Evolutionary conservation across 1,140 invertebrate genomes (phyloP).

Genomic region (Ostrea denselamellosa): DNA sequence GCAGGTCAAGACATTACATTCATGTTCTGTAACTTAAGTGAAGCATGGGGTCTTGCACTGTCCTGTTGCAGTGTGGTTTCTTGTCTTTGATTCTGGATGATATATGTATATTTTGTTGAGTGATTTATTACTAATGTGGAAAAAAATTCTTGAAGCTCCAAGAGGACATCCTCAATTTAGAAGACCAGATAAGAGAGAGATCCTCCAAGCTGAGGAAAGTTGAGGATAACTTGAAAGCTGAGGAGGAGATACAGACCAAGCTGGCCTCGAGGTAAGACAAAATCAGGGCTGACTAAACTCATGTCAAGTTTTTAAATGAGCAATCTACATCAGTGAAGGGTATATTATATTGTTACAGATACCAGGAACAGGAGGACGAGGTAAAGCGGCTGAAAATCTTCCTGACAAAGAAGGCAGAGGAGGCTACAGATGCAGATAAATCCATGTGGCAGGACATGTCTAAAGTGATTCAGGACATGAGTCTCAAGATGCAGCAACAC

Average conservation of each 20-base stretch:
- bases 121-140: not conserved
- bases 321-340: too few relatives aligned
- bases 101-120: too few relatives aligned
- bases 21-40: too few relatives aligned
- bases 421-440: slow-evolving; percentile 67
- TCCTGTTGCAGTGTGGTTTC: too few relatives aligned
- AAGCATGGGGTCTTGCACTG: too few relatives aligned
- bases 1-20: too few relatives aligned
- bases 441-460: slow-evolving; percentile 74
- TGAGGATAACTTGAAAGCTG: slow-evolving; percentile 63
- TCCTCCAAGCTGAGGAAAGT: slow-evolving; percentile 61
- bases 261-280: slow-evolving; percentile 44
- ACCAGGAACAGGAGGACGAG: slow-evolving; percentile 71
- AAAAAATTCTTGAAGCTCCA: slow-evolving; percentile 60
- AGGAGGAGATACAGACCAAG: slow-evolving; percentile 67
- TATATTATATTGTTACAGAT: slow-evolving; percentile 52
- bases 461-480: slow-evolving; percentile 72
- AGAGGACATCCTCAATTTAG: slow-evolving; percentile 65
- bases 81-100: too few relatives aligned
- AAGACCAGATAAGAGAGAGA: slow-evolving; percentile 64
- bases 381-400: slow-evolving; percentile 67
- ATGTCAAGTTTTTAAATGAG: too few relatives aligned
- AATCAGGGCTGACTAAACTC: not conserved
- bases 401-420: slow-evolving; percentile 67
- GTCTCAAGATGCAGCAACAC: slow-evolving; percentile 67